Evolutionary conservation across 37 sponge, comb jelly and placozoan species (phyloP).

Genomic region (Cliona cf. orientalis): DNA sequence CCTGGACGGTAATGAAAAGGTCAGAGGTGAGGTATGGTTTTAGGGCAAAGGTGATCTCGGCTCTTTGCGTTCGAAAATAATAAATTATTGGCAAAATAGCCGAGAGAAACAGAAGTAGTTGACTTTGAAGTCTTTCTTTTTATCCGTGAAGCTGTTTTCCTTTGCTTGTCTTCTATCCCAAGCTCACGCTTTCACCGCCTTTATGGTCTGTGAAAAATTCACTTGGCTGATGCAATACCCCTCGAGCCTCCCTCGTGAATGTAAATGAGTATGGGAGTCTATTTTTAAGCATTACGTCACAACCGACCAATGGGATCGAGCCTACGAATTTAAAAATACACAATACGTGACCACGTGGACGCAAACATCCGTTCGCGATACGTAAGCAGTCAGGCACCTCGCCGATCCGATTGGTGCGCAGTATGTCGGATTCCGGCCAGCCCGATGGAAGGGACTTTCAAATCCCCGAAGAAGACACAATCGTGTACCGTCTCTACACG

Average conservation of each 20-base stretch:
- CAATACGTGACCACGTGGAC: background rate
- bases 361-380: background rate
- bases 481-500: conserved; percentile 56
- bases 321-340: background rate
- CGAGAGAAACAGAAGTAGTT: no score
- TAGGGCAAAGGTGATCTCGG: no score
- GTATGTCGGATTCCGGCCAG: background rate
- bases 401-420: background rate
- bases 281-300: conserved; percentile 43
- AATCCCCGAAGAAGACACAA: conserved; percentile 47
- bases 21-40: no score
- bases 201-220: background rate
- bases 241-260: no score
- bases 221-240: conserved; percentile 57
- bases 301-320: conserved; percentile 22
- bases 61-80: no score
- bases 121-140: no score
- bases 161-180: no score
- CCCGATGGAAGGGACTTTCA: no score
- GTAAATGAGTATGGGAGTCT: no score
- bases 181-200: background rate
- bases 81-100: no score
- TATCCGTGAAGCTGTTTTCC: no score
- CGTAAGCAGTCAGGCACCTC: background rate
- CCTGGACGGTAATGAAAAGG: no score